phyloP scores from a whole-genome alignment of 2,113 vertebrate species.

The Cisticola juncidis region DNA sequence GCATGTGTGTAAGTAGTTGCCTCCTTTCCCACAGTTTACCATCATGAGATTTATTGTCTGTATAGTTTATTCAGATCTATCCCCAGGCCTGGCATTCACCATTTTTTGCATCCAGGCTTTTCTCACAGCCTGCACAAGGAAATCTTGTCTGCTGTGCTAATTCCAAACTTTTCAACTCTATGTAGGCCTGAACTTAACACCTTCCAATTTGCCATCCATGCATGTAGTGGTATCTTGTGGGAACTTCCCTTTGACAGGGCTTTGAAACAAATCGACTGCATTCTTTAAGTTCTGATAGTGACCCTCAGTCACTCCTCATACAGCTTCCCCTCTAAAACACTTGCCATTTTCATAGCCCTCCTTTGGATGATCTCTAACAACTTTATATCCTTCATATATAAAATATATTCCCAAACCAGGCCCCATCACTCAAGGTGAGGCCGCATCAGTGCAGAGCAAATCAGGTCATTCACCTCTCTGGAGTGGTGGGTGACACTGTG shows the following conservation, averaged over 20 bases:
- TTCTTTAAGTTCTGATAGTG: no score
- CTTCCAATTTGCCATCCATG: neutral
- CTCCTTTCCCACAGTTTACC: neutral
- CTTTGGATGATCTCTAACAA: no score
- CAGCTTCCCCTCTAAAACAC: neutral
- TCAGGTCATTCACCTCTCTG: neutral
- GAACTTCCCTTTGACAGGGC: neutral
- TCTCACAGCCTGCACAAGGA: neutral
- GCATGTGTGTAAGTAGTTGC: neutral
- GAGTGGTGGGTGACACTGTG: accelerated
- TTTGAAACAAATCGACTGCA: neutral
- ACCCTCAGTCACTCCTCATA: no score
- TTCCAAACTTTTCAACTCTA: neutral
- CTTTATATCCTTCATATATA: neutral
- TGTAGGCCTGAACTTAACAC: neutral
- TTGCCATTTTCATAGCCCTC: neutral
- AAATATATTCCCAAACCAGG: neutral
- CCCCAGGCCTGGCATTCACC: neutral
- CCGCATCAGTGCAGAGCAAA: no score
- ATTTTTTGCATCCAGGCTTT: neutral
- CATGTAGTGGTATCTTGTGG: neutral
- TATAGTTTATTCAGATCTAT: neutral
- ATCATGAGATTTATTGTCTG: neutral
- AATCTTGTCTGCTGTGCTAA: neutral
- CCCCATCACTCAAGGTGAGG: neutral